A percentile compares a stretch with the other conserved stretches of the same genome.
Evolutionary conservation across 2,888 invertebrate species (phyloP).

Genomic region (Drosophila falleni): DNA sequence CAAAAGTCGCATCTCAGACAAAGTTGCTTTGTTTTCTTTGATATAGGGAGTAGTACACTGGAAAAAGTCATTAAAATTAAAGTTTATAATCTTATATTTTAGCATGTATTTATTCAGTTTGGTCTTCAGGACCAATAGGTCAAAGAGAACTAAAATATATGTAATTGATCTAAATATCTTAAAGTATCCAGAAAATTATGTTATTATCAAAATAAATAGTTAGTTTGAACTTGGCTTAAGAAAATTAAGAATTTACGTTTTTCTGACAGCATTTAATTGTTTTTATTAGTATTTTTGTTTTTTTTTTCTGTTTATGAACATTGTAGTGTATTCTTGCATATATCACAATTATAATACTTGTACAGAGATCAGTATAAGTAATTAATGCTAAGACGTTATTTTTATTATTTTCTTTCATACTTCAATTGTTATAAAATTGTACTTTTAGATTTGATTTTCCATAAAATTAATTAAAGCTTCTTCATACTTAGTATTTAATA

Average conservation of each 20-base stretch:
- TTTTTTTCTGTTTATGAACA: not conserved
- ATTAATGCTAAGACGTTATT: not conserved
- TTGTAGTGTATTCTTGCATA: not conserved
- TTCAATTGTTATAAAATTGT: not conserved
- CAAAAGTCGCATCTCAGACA: not conserved
- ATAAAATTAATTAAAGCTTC: constrained; percentile 1
- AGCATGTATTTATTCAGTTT: no score
- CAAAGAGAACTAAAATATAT: no score
- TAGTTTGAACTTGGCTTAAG: no score
- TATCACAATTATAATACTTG: not conserved
- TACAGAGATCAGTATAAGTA: not conserved
- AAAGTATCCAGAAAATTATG: no score
- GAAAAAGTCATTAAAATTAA: no score
- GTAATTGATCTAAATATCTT: no score
- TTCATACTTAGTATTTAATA: not conserved
- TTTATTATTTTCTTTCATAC: not conserved
- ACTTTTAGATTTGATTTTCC: not conserved
- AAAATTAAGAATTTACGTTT: no score
- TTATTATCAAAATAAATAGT: no score
- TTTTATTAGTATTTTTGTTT: no score
- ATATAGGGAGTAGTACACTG: not conserved
- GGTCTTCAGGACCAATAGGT: no score
- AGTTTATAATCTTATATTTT: no score
- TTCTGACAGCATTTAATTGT: no score
- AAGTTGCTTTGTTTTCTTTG: constrained; percentile 2